Conservation (phyloP, 1,140 invertebrate genomes). For the Diorhabda carinulata region DNA sequence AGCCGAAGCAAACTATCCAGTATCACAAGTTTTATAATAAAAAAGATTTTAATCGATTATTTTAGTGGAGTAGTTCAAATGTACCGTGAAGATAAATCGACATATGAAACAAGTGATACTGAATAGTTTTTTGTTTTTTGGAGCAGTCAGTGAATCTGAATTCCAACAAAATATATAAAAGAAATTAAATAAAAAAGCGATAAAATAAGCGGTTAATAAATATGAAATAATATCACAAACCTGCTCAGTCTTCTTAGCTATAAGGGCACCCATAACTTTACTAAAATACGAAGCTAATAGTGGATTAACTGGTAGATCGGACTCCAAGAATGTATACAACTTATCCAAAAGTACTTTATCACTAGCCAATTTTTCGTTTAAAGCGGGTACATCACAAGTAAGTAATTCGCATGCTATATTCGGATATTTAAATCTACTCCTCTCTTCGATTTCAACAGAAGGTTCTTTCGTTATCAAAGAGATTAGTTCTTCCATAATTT, state of each 20-base stretch:
- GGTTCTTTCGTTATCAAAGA: conserved; percentile 83
- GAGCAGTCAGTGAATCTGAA: no score
- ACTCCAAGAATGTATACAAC: conserved; percentile 85
- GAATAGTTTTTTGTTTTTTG: no score
- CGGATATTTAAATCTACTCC: conserved; percentile 81
- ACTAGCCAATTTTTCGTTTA: conserved; percentile 80
- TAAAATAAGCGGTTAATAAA: no score
- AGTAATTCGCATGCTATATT: conserved; percentile 93
- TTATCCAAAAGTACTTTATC: conserved; percentile 74
- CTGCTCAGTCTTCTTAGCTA: conserved; percentile 73
- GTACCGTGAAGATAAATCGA: no score
- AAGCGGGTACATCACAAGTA: conserved; percentile 78
- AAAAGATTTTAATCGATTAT: no score
- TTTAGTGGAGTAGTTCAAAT: no score
- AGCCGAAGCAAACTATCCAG: no score
- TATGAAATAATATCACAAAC: conserved; percentile 48
- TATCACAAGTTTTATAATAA: no score
- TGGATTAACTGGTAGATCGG: conserved; percentile 84
- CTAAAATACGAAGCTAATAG: conserved; percentile 93
- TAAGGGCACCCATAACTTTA: conserved; percentile 84
- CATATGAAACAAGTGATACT: no score
- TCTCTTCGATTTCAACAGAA: conserved; percentile 68
- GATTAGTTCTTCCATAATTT: conserved; percentile 82
- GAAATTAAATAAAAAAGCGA: no score
- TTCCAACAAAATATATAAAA: no score